Percentiles rank a stretch among this genome's conserved stretches.
Conservation (phyloP, 2,797 vertebrate genomes). For the Muraenolepis orangiensis region DNA sequence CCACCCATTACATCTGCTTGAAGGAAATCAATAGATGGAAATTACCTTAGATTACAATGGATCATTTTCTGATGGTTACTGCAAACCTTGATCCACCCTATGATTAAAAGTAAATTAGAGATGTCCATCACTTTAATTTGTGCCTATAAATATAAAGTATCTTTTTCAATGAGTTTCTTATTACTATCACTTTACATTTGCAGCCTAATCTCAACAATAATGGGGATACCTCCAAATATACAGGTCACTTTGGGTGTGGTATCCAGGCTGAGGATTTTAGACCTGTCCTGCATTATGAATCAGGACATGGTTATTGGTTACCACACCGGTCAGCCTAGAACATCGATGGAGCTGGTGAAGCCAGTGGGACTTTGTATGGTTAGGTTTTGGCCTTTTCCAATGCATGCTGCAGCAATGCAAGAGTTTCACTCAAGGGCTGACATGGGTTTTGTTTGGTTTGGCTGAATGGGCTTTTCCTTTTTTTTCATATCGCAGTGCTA, state of each 20-base stretch:
- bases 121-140: neutral
- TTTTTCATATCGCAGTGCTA: slow-evolving; percentile 15
- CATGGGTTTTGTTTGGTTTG: neutral
- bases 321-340: slow-evolving; percentile 13
- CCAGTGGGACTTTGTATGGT: slow-evolving; percentile 22
- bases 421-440: neutral
- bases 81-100: neutral
- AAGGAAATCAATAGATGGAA: too few species aligned
- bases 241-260: too few species aligned
- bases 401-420: neutral
- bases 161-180: neutral
- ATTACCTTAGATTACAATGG: too few species aligned
- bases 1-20: too few species aligned
- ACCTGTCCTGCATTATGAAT: neutral
- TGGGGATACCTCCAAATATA: neutral
- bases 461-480: slow-evolving; percentile 5
- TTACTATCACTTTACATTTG: neutral
- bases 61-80: too few species aligned
- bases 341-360: slow-evolving; percentile 18
- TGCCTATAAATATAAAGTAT: neutral
- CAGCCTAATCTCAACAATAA: neutral
- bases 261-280: neutral
- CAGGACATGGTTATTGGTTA: slow-evolving; percentile 2
- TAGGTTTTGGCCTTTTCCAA: slow-evolving; percentile 5
- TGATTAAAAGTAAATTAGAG: neutral